These are phyloP conservation scores for Meda fulgida DNA, from an alignment of 2,797 vertebrate species.

Conservation along the genomic window DNA sequence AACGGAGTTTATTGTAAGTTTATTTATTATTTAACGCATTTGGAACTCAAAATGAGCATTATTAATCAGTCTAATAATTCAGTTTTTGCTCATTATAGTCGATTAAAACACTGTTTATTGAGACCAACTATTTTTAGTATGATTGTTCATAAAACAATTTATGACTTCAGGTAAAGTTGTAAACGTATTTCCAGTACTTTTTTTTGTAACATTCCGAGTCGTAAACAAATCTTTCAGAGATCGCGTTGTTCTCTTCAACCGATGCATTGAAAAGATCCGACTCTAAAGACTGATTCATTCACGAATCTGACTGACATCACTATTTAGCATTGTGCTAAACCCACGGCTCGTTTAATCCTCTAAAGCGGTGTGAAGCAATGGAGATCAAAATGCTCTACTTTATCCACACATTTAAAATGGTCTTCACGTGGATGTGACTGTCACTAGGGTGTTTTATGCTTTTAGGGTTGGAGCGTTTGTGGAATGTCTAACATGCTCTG, in stretches of 20 bases:
- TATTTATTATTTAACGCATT: neutral
- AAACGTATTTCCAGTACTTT: neutral
- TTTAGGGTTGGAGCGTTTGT: neutral
- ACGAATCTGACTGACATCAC: neutral
- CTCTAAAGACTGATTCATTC: neutral
- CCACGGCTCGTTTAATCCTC: neutral
- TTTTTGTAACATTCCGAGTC: neutral
- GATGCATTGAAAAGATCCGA: constrained; percentile 10
- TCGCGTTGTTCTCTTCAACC: neutral
- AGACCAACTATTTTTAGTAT: neutral
- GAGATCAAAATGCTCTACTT: neutral
- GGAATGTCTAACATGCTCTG: constrained; percentile 20
- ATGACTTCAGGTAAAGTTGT: neutral
- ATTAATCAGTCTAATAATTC: neutral
- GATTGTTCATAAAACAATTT: neutral
- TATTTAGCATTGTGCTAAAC: constrained; percentile 3
- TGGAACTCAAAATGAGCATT: neutral
- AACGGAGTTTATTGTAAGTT: no score
- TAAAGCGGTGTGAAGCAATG: neutral
- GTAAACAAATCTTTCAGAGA: constrained; percentile 5
- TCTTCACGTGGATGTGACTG: neutral
- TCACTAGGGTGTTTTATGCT: neutral
- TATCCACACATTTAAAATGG: neutral
- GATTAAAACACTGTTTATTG: neutral
- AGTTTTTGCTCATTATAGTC: no score